Evolutionary conservation across 2,797 vertebrate genomes (phyloP), one percentile per base, ranked within the genome.

Genomic region (Melanotaenia boesemani): DNA sequence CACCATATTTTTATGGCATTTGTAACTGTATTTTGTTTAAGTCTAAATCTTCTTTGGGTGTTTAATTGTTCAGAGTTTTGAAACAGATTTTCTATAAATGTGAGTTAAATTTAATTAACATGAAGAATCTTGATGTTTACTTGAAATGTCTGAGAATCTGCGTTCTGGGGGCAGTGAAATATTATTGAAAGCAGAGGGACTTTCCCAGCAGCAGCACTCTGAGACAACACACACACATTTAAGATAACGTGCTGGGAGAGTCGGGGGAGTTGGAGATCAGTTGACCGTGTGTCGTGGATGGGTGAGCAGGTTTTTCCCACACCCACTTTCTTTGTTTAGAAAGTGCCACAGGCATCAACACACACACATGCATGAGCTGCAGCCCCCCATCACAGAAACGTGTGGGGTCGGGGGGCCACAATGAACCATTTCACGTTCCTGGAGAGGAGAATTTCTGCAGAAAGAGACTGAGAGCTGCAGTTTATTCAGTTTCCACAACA

Each of bases 201-300:
- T 89, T 89, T 89, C 88, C 86, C 77, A 81, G 54, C 48, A 71
- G 48, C 52, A 26, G 36, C 56, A 44, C 39, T 54, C 52, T 55
- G 36, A 76, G 54, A 62, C 37, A 18, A 60, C 79, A 55, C 67
- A 70, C 72, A 68, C 34, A 36, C 8, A 30, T 36, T 36, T 36
- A 58, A 75, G 48, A 82, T 55, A 66, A 70, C 77, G 72, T 34
- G 70, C 80, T 89, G 89, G 84, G 89, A 90, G 86, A 88, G 70
- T 36, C 66, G 89, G 81, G 83, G 88, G 89, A 88, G 89, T 85
- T 60, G 22, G 56, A 69, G 50, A 70, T 87, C 87, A 89, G 89
- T 82, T 88, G 88, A 91, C 76, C 7, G 65, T 46, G 58, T 70
- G 76, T 68, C 58, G 59, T 59, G 63, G 66, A 64, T 54, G 86